Percentiles rank a stretch among this genome's conserved stretches.
Conservation (phyloP, 2,797 vertebrate species). For the Leptoclinus maculatus region DNA sequence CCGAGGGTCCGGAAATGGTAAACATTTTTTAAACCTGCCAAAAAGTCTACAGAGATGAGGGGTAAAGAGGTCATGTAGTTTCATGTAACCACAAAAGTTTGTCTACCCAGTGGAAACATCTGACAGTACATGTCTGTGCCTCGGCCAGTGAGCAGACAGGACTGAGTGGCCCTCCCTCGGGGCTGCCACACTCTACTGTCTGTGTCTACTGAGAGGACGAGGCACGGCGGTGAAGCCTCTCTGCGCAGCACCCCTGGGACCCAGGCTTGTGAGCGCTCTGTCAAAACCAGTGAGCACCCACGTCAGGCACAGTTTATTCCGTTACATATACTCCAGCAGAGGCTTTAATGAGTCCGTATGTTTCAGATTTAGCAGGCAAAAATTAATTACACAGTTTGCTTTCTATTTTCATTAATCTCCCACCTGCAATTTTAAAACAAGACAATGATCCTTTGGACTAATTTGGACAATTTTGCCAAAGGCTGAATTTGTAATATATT, state of each 20-base stretch:
- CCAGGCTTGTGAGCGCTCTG: slow-evolving; percentile 54
- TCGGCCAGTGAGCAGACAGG: slow-evolving; percentile 62
- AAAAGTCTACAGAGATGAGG: slow-evolving; percentile 29
- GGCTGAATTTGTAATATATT: slow-evolving; percentile 6
- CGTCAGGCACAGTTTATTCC: slow-evolving; percentile 38
- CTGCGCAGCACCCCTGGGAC: slow-evolving; percentile 56
- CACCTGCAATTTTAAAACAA: slow-evolving; percentile 13
- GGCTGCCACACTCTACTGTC: slow-evolving; percentile 65
- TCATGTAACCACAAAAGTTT: slow-evolving; percentile 60
- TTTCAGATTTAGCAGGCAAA: slow-evolving; percentile 24
- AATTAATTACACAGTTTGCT: slow-evolving; percentile 13
- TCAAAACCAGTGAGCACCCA: slow-evolving; percentile 63
- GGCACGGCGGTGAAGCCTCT: slow-evolving; percentile 51
- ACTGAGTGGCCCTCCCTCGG: slow-evolving; percentile 54
- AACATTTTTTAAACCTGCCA: slow-evolving; percentile 48
- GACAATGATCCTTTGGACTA: neutral
- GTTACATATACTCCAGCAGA: slow-evolving; percentile 32
- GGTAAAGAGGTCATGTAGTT: slow-evolving; percentile 57
- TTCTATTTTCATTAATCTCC: slow-evolving; percentile 6
- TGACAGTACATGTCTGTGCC: slow-evolving; percentile 72
- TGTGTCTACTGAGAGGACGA: slow-evolving; percentile 67
- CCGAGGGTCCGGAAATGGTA: slow-evolving; percentile 18
- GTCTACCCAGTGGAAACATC: slow-evolving; percentile 66
- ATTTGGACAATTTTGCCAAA: slow-evolving; percentile 4
- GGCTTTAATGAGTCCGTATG: slow-evolving; percentile 49